Conservation (phyloP, 2,113 vertebrate genomes). For the Diadophis punctatus region DNA sequence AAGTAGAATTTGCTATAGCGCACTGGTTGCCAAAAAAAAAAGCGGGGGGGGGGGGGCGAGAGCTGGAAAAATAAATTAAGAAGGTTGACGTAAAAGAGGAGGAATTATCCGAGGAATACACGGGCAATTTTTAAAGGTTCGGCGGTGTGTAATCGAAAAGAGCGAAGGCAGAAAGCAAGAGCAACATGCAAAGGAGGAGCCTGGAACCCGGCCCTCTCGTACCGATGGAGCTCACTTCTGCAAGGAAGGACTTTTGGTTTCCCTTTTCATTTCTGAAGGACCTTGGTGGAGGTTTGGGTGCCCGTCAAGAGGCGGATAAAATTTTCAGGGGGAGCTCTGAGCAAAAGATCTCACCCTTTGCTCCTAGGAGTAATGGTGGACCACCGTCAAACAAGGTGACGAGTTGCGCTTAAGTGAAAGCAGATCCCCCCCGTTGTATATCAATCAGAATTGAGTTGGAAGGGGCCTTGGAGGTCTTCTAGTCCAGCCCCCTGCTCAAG, state of each 20-base stretch:
- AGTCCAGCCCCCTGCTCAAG: neutral
- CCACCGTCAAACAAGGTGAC: neutral
- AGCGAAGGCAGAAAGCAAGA: neutral
- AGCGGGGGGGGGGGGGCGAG: too few relatives aligned
- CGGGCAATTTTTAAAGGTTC: conserved; percentile 58
- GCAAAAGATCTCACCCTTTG: neutral
- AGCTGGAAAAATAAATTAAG: neutral
- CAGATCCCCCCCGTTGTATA: neutral
- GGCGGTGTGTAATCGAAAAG: conserved; percentile 62
- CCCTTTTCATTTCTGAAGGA: neutral
- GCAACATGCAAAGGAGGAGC: neutral
- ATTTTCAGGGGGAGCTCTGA: neutral
- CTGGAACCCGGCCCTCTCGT: too few relatives aligned
- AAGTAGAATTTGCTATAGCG: conserved; percentile 63
- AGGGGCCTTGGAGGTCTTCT: neutral
- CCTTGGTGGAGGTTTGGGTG: neutral
- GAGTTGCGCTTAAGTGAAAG: neutral
- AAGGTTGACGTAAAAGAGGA: neutral
- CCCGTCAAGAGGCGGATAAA: neutral
- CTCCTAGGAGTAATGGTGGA: neutral
- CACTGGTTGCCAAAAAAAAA: conserved; percentile 48
- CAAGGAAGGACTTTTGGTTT: neutral
- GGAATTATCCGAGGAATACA: conserved; percentile 56
- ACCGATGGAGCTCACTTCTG: neutral
- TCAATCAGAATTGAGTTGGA: neutral